Base-by-base conservation (phyloP, 2,888 invertebrate genomes). In the Scaptomyza cyrtandrae region DNA sequence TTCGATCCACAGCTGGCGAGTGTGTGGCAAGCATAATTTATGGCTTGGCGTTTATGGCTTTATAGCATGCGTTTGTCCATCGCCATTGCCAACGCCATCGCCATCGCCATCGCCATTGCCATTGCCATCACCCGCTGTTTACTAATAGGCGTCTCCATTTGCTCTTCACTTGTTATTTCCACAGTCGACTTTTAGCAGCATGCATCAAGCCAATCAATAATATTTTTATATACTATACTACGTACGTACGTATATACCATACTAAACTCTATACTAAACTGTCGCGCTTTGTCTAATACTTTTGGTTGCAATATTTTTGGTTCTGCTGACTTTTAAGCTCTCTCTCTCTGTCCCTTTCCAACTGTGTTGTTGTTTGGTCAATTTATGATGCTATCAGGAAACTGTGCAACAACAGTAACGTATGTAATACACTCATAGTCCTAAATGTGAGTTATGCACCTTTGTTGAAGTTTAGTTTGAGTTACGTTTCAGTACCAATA, bases 1-100 rank as follows among this genome's bases (percentile, higher is more conserved):
- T 41, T 10, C 16, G 41, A 41, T 41, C 41, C 41, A 41, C 41
- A 24, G 49, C 35, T 50, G 57, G 45, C 54, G 46, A 50, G 71
- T 80, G 71, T 80, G 75, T 66, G 74, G 71, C 65, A 55, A 67
- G 77, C 83, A 82, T 85, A 85, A 82, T 82, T 86, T 82, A 86
- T 82, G 83, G 80, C 67, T 69, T 75, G 75, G 75, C 81, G 78
- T 86, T 82, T 83, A 80, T 82, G 80, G 81, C 81, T 82, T 83
- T 86, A 86, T 83, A 75, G 86, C 80, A 75, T 71, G 86, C 82
- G 86, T 80, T 75, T 74, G 80, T 75, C 85, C 77, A 68, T 37
- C 53, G 62, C 13, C 56, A 39, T 37, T n/a, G 41, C 31, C 35
- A 31, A 11, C 7, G 31, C 33, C 49, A 19, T 16, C 19, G 7